Percentiles rank a stretch among this genome's conserved stretches.
phyloP scores from a whole-genome alignment of 37 sponge, comb jelly and placozoan species.

The Aphrocallistes beatrix region DNA sequence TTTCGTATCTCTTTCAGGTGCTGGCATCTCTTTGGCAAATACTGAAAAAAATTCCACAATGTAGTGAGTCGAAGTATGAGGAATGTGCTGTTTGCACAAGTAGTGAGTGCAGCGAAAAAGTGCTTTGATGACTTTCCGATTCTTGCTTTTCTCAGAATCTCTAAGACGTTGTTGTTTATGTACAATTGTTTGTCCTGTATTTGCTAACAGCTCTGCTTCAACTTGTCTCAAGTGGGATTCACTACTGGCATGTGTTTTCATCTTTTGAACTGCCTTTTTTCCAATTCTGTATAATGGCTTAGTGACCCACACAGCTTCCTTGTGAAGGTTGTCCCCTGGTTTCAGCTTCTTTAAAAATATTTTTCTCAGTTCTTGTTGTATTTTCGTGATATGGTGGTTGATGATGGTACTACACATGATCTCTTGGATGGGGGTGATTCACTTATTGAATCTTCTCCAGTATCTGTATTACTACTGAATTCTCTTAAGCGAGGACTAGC shows the following conservation, averaged over 20 bases:
- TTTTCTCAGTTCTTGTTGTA: background rate
- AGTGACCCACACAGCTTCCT: background rate
- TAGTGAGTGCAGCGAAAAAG: background rate
- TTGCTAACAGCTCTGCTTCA: background rate
- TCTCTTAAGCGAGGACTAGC: background rate
- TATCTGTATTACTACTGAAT: background rate
- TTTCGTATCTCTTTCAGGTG: background rate
- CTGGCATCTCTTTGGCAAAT: background rate
- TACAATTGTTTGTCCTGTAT: background rate
- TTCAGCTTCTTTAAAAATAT: background rate
- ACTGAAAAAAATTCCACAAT: background rate
- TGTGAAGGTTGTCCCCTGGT: background rate
- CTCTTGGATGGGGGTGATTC: background rate
- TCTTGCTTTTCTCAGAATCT: background rate
- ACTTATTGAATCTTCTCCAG: background rate
- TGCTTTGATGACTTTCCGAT: background rate
- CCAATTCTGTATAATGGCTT: background rate
- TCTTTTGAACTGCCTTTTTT: background rate
- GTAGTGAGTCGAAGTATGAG: too few relatives aligned
- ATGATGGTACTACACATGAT: background rate
- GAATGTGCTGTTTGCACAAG: background rate
- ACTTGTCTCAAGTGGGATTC: background rate
- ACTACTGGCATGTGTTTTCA: background rate
- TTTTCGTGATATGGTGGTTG: background rate
- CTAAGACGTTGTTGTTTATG: background rate